Percentiles rank a stretch among this genome's conserved stretches.
These are phyloP conservation scores for Pagetopsis macropterus DNA, from an alignment of 2,797 vertebrate species.

Conservation along the genomic window DNA sequence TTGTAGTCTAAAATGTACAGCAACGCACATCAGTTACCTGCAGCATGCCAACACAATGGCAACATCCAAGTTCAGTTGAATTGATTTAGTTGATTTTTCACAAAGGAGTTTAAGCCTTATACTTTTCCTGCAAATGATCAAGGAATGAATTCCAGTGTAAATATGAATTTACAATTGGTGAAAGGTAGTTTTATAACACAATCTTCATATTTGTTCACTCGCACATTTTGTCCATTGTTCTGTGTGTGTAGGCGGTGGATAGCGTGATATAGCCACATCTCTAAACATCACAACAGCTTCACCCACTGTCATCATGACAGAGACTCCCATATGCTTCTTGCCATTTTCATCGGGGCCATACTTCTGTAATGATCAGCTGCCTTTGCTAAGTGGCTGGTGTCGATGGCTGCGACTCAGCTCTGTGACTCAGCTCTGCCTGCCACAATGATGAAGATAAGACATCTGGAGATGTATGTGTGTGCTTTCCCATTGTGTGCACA, in stretches of 20 bases:
- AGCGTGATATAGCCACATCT: conserved; percentile 19
- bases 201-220: not conserved
- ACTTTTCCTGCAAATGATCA: not conserved
- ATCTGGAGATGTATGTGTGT: conserved; percentile 65
- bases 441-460: conserved; percentile 74
- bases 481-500: conserved; percentile 8
- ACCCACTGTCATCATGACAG: conserved; percentile 50
- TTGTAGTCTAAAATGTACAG: conserved; percentile 50
- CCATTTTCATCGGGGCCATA: conserved; percentile 66
- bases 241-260: conserved; percentile 36
- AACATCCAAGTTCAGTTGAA: not conserved
- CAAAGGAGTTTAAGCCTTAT: not conserved
- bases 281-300: conserved; percentile 56
- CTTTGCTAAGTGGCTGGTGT: conserved; percentile 78
- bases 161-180: not conserved
- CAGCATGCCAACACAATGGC: conserved; percentile 12
- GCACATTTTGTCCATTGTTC: conserved; percentile 7
- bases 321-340: conserved; percentile 61
- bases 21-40: conserved; percentile 29
- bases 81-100: conserved; percentile 13
- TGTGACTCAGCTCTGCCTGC: conserved; percentile 74
- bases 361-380: conserved; percentile 74
- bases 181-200: conserved; percentile 11
- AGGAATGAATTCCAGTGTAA: not conserved
- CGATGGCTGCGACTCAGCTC: conserved; percentile 76